Evolutionary conservation across 2,888 invertebrate genomes (phyloP), one percentile per base, ranked within the genome.

Genomic region (Bombylius discolor): DNA sequence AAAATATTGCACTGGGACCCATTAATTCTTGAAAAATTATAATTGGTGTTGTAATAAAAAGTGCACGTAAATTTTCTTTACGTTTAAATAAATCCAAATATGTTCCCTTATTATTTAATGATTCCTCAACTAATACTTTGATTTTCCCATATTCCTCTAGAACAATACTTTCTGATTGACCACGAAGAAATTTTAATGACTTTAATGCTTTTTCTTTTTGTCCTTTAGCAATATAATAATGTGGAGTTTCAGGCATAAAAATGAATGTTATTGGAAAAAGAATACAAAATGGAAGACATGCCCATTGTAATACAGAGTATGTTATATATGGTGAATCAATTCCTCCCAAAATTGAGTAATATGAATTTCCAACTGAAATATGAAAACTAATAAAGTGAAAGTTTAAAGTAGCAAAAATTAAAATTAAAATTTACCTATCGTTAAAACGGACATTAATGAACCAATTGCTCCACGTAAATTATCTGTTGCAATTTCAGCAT

Each of bases 181-280:
- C 47, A 9, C 47, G 47, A 9, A 47, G 23, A 23, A 47, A 47
- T 31, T 23, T 47, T 6, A 47, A 23, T 6, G 84, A 74, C 1
- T 72, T 65, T 0, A 79, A 71, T 0, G 89, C 89, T 1, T 80
- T 78, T 1, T 79, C 74, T 1, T 71, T 71, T 53, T 78, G 72
- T 45, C 79, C 77, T 69, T 79, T 76, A 34, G 70, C 66, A 4
- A 86, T 67, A 31, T 82, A 71, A 63, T 79, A 84, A 56, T 82
- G 79, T 0, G 90, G 90, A 0, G 85, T 82, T 66, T 91, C 90
- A 0, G 88, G 87, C 76, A 86, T 82, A 58, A 81, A 79, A 62
- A 81, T 73, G 68, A 82, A 79, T 4, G 75, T 65, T 0, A 79
- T 62, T 0, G 82, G 81, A 48, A 82, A 69, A 4, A 47, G 1